Evolutionary conservation across 2,888 invertebrate genomes (phyloP), one percentile per base, ranked within the genome.

Genomic region (Scelioninae gen. 2): DNA sequence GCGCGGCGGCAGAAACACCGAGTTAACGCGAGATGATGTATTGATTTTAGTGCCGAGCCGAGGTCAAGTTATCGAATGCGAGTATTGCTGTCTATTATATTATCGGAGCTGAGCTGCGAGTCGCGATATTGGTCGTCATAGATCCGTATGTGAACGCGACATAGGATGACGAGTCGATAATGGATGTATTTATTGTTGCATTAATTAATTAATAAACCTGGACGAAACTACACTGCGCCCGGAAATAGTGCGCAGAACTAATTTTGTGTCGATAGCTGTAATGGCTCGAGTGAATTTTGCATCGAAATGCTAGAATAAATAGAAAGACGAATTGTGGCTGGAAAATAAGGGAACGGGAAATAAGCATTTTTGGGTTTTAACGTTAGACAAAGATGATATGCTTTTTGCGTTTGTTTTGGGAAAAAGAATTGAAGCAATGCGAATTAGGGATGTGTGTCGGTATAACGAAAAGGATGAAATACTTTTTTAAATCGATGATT

Each of bases 51-150:
- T 45, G 61, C 46, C 58, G 55, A 57, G 46, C 63, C 60, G 73
- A 73, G 73, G 73, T 64, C 68, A 68, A 69, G 63, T 63, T 69
- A 69, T 53, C 68, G 69, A 68, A 69, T 68, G 41, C 53, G 58
- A 39, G 63, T 63, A 73, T 73, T 73, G 67, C 63, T 73, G 73
- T 68, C 58, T 68, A 73, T 73, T 65, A 73, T 68, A 55, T 73
- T 73, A 73, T 73, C 67, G 43, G 33, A 60, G 33, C 35, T 18
- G 53, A 33, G 57, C 43, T 64, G 33, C 39, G 15, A 19, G 45
- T 46, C 37, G 37, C 53, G 39, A 45, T 33, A 58, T 57, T 67
- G 31, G 50, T 43, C 19, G 39, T 61, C 52, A 48, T 10, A 46
- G 53, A 61, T 53, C 45, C 37, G 15, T 33, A 43, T 18, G 45